Evolutionary conservation across 1,140 invertebrate species (phyloP).

Genomic region (Oryzaephilus surinamensis): DNA sequence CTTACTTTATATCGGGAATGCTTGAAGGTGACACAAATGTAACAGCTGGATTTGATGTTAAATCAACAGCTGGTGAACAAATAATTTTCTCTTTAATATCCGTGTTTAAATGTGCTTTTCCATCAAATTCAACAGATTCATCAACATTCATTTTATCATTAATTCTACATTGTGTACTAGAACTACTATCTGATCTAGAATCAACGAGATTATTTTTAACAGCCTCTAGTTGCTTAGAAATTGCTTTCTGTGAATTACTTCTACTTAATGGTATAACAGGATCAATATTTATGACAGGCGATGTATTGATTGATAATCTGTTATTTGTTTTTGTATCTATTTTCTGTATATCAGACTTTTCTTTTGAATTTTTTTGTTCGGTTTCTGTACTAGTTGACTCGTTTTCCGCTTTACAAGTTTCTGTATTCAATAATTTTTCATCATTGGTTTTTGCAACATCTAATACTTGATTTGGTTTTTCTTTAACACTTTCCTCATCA

Average conservation of each 20-base stretch:
- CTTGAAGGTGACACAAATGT: slow-evolving; percentile 28
- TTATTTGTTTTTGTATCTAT: no score
- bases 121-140: slow-evolving; percentile 4
- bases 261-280: slow-evolving; percentile 18
- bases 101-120: slow-evolving; percentile 4
- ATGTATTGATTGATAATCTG: no score
- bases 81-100: slow-evolving; percentile 17
- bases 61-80: slow-evolving; percentile 28
- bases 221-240: slow-evolving; percentile 19
- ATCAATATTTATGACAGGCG: slow-evolving; percentile 20
- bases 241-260: slow-evolving; percentile 21
- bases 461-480: not conserved
- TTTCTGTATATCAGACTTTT: slow-evolving; percentile 4
- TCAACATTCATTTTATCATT: slow-evolving; percentile 9
- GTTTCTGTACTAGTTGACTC: slow-evolving; percentile 25
- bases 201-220: slow-evolving; percentile 23
- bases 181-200: slow-evolving; percentile 29
- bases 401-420: slow-evolving; percentile 6
- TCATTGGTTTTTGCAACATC: no score
- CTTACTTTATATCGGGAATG: slow-evolving; percentile 24
- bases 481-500: not conserved
- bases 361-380: slow-evolving; percentile 15
- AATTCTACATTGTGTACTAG: slow-evolving; percentile 16
- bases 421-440: no score
- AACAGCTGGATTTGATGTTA: slow-evolving; percentile 30